Base-by-base conservation (phyloP, 2,888 invertebrate genomes). In the Trissoscelio sp. region DNA sequence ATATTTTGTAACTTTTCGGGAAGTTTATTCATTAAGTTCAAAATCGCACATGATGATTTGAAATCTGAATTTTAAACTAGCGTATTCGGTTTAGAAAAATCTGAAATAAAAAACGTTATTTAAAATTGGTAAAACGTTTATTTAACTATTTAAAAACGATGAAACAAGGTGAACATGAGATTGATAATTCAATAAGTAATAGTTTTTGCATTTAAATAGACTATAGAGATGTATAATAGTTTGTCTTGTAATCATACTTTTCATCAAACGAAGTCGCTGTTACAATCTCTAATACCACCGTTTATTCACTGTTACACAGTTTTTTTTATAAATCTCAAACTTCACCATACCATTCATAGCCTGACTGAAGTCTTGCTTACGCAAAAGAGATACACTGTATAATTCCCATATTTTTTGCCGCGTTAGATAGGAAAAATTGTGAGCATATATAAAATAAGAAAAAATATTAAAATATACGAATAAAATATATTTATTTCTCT, bases 91-190 rank as follows among this genome's bases (percentile, higher is more conserved):
- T 5, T 7, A 34, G 1, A 9, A 34, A 9, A 2, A 34, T 5
- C 11, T 9, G 11, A 34, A 11, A 34, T 9, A 12, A n/a, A 12
- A 44, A 44, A 4, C 44, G 1, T 44, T 2, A 7, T 44, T 53
- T 90, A 90, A 90, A 90, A 90, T 90, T 90, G 90, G 89, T 90
- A 90, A 90, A 90, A 90, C 90, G 90, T 90, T 90, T 90, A 90
- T 90, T 79, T 90, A 90, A 90, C 90, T 90, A 90, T 90, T 90
- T 89, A 88, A 90, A 90, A 90, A 90, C 90, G 90, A 90, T 89
- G 90, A 90, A 90, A 90, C 90, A 90, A 90, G 88, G 89, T 90
- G 89, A 90, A 90, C 90, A 90, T 90, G 90, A 90, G 88, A 89
- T 90, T 90, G 89, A 89, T 90, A 90, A 90, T 90, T 90, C 89